Evolutionary conservation across 2,113 vertebrate species (phyloP).

Genomic region (Pachyramphus minor): DNA sequence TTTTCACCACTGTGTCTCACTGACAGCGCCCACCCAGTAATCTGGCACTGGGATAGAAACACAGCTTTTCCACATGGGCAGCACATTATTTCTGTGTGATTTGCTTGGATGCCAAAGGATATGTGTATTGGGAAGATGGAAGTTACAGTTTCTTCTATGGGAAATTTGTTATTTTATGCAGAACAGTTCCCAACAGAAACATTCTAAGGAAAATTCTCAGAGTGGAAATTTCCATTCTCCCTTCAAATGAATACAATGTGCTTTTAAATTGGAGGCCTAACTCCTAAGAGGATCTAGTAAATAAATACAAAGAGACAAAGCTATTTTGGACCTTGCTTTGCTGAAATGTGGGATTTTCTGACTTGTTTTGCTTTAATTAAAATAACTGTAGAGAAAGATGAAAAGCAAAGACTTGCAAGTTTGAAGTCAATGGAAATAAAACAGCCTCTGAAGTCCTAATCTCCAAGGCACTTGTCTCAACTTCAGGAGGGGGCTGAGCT

Average conservation of each 20-base stretch:
- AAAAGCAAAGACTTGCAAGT: slow-evolving; percentile 19
- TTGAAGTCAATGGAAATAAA: slow-evolving; percentile 16
- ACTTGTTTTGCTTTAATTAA: slow-evolving; percentile 49
- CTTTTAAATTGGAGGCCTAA: neutral
- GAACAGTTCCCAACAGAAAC: neutral
- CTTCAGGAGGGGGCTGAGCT: neutral
- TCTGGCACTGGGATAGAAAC: neutral
- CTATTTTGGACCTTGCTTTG: slow-evolving; percentile 28
- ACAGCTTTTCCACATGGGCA: neutral
- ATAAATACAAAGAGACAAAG: slow-evolving; percentile 15
- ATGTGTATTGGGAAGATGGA: neutral
- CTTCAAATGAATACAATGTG: neutral
- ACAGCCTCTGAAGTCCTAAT: neutral
- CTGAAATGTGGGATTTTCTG: slow-evolving; percentile 19
- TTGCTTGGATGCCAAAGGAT: neutral
- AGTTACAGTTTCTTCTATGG: neutral
- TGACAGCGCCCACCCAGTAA: neutral
- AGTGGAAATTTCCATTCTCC: slow-evolving; percentile 41
- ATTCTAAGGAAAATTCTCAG: neutral
- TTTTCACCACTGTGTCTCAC: neutral
- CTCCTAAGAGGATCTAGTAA: slow-evolving; percentile 35
- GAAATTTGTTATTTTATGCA: neutral
- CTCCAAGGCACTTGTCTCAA: neutral
- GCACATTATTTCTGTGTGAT: neutral
- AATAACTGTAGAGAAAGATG: slow-evolving; percentile 28